Evolutionary conservation across 2,888 invertebrate species (phyloP), one percentile per base, ranked within the genome.

Genomic region (Apamea monoglypha): DNA sequence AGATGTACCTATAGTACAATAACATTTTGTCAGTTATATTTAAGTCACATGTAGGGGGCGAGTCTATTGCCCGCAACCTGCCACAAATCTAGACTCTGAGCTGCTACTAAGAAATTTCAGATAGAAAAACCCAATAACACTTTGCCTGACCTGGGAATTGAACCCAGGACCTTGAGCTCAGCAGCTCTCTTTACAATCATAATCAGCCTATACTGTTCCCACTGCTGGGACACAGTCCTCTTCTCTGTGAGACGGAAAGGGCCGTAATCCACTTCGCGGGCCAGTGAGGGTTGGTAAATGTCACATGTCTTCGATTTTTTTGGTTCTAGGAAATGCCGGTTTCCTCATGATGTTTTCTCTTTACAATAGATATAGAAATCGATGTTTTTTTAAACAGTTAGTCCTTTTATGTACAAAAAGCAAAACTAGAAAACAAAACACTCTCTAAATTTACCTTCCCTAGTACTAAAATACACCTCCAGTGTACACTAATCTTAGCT

Each of bases 401-500:
- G 0, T 69, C 21, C 12, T 1, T 16, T 70, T 2, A 29, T 6
- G 16, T n/a, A 18, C 18, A 25, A 56, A 59, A 59, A 70, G 32
- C 14, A 6, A 25, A 59, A 59, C 2, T 32, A 18, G 25, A 53
- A 70, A 18, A 44, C 4, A 36, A 56, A 18, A n/a, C 7, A 68
- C 8, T 8, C 3, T 25, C 14, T 8, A 53, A 63, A 0, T n/a
- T 32, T 25, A 53, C 32, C 4, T 36, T 18, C 7, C 14, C 21
- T 29, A 29, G 16, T 53, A 73, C 29, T 63, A 6, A 53, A 63
- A 63, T n/a, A 40, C 12, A 32, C 50, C 21, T 8, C 1, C 32
- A 66, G 59, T 59, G 44, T 72, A 53, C 16, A 70, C 50, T 64
- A 64, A 67, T 40, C 59, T 66, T 69, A 70, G 69, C 7, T 53